Conservation (phyloP, 2,797 vertebrate species). For the Pteronotus mesoamericanus region DNA sequence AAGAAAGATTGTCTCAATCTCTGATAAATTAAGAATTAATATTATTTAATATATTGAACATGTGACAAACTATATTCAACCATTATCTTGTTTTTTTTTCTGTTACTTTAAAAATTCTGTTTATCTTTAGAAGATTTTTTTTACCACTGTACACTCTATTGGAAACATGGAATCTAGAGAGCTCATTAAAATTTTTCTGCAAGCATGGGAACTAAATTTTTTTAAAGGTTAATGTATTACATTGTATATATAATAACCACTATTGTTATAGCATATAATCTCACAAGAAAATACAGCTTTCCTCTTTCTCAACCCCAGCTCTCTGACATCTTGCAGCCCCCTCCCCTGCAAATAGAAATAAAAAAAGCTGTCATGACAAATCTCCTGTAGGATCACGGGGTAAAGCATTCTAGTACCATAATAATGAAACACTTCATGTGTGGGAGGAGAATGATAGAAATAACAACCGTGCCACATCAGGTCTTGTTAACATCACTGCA, state of each 20-base stretch:
- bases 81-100: background rate
- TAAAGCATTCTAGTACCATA: conserved; percentile 46
- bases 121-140: conserved; percentile 11
- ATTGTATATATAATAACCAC: background rate
- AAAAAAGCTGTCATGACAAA: conserved; percentile 59
- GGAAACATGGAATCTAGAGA: background rate
- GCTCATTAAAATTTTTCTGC: background rate
- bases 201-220: background rate
- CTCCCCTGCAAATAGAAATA: background rate
- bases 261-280: background rate
- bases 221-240: background rate
- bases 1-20: background rate
- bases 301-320: background rate
- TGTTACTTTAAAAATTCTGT: background rate
- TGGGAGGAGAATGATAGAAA: conserved; percentile 60
- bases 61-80: background rate
- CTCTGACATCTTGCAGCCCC: background rate
- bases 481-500: conserved; percentile 28
- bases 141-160: background rate
- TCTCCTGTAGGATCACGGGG: conserved; percentile 51
- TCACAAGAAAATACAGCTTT: conserved; percentile 18
- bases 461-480: conserved; percentile 64
- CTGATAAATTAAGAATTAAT: background rate
- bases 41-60: background rate
- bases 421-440: conserved; percentile 74